phyloP scores from a whole-genome alignment of 2,113 vertebrate genomes.

The Stomatorhinus ivindoensis region DNA sequence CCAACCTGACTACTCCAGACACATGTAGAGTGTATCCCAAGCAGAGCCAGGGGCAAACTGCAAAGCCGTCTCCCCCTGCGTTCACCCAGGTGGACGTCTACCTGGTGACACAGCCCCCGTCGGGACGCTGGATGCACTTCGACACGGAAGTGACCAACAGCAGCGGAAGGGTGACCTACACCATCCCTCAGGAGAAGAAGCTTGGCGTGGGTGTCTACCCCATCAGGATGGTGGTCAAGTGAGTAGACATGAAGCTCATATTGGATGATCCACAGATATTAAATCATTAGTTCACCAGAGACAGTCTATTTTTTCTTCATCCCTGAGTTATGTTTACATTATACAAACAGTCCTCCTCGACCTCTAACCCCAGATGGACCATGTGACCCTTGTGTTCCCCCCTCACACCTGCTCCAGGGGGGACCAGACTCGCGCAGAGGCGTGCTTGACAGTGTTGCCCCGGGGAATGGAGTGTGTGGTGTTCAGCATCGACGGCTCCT shows the following conservation, averaged over 20 bases:
- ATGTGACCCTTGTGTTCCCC: background rate
- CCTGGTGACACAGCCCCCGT: slow-evolving; percentile 67
- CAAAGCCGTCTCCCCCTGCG: background rate
- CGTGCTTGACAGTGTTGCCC: slow-evolving; percentile 83
- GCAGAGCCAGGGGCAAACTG: background rate
- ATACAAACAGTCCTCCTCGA: background rate
- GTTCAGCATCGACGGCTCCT: slow-evolving; percentile 97
- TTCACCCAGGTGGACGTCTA: slow-evolving; percentile 65
- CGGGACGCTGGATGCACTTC: slow-evolving; percentile 67
- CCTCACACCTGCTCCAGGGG: slow-evolving; percentile 61
- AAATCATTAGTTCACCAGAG: background rate
- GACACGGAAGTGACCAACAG: slow-evolving; percentile 73
- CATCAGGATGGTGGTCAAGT: slow-evolving; percentile 78
- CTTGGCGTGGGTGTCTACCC: slow-evolving; percentile 69
- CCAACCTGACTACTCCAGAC: background rate
- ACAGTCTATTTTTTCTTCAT: background rate
- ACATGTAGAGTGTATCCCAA: background rate
- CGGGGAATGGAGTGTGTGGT: slow-evolving; percentile 89
- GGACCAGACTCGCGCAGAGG: slow-evolving; percentile 90
- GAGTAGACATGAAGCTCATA: background rate
- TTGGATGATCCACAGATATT: background rate
- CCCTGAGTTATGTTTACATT: background rate
- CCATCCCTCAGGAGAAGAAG: slow-evolving; percentile 59
- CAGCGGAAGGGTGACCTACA: slow-evolving; percentile 67
- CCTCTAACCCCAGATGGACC: background rate